A percentile compares a stretch with the other conserved stretches of the same genome.
Conservation (phyloP, 2,113 vertebrate genomes). For the Lagopus muta region DNA sequence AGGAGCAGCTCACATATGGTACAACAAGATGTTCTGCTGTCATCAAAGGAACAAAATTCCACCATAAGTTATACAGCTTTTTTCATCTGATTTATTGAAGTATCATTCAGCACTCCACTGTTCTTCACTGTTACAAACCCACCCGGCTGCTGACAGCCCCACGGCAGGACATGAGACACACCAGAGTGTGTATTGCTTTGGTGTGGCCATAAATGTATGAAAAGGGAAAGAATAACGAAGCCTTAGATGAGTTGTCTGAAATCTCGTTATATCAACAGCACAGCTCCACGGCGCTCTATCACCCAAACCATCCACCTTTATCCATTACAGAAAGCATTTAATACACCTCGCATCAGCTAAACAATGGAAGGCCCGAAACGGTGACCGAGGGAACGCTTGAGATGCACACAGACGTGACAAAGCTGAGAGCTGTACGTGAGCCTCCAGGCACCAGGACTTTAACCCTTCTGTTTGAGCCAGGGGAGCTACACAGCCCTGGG, state of each 20-base stretch:
- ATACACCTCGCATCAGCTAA: neutral
- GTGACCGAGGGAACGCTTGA: neutral
- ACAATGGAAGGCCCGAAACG: neutral
- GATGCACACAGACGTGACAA: accelerated
- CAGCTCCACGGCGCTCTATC: neutral
- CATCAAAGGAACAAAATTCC: neutral
- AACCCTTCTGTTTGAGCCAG: neutral
- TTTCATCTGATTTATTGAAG: neutral
- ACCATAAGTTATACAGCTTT: neutral
- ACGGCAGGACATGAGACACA: neutral
- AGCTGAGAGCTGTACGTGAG: neutral
- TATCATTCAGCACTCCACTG: neutral
- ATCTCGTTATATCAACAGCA: neutral
- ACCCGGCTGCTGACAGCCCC: neutral
- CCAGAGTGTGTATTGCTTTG: neutral
- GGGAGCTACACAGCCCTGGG: too few relatives aligned
- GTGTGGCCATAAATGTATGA: neutral
- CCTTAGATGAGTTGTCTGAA: neutral
- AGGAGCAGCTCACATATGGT: neutral
- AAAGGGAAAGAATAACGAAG: neutral
- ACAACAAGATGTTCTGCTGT: neutral
- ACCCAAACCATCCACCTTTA: neutral
- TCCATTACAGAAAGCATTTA: neutral
- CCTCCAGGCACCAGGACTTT: neutral
- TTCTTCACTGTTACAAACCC: neutral